Base-by-base conservation (phyloP, 2,888 invertebrate species). In the Mellilla xanthometata region DNA sequence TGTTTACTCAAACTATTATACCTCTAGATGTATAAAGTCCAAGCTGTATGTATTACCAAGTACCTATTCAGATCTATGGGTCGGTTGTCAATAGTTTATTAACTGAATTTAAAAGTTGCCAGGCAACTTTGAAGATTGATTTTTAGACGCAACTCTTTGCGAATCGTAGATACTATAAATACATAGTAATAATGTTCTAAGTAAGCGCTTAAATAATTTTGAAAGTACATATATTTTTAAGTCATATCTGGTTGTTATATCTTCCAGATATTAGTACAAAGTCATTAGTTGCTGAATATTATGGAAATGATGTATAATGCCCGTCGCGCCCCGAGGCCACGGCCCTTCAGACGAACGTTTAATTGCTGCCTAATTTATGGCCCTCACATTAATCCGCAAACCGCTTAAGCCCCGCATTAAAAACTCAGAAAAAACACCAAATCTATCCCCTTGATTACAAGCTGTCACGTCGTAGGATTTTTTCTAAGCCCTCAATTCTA, bases 381-480 rank as follows among this genome's bases (percentile, higher is more conserved):
- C 68, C 62, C 60, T 57, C 68, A 69, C 76, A 85, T 85, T 87
- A 84, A 85, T 85, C 82, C 74, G 68, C 64, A 63, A 47, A 72
- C 73, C 76, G 65, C 76, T 76, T 76, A 73, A 77, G 70, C 72
- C 60, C 60, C 67, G 60, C 64, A 72, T 73, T 59, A 68, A 72
- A 73, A 24, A 72, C 60, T 62, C 58, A 60, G 71, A 69, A 76
- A 48, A 30, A 71, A 30, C 42, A 52, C 62, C 72, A 76, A 81
- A 81, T 81, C 82, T 81, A 86, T 87, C 80, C 82, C 83, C 85
- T 77, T 86, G 86, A 88, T 88, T 88, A 83, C 88, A 84, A 80
- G 87, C 88, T 87, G 89, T 86, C 89, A 87, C 83, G 77, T 85
- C 76, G 83, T 81, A 72, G 81, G 83, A 82, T 88, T 87, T 85